phyloP scores from a whole-genome alignment of 2,888 invertebrate species.

The Cheilosia variabilis region DNA sequence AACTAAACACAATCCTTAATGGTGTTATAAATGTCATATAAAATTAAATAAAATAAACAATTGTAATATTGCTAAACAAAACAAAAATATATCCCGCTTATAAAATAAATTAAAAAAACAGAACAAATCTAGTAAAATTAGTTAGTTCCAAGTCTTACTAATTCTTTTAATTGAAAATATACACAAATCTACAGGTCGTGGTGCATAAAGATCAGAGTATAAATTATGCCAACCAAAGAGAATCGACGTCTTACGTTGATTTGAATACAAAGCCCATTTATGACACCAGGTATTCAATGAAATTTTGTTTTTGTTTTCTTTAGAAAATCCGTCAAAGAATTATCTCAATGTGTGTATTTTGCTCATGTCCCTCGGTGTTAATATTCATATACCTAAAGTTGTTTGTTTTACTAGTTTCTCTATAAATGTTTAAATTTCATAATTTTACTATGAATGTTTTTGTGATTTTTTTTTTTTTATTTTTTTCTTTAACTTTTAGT shows the following conservation, averaged over 20 bases:
- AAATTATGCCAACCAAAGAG: constrained; percentile 77
- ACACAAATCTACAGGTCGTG: constrained; percentile 80
- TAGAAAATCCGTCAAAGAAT: constrained; percentile 22
- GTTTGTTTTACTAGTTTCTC: constrained; percentile 10
- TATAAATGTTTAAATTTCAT: constrained; percentile 15
- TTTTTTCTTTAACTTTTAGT: no score
- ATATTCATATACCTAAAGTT: constrained; percentile 4
- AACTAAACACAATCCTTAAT: constrained; percentile 60
- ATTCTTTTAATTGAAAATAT: constrained; percentile 41
- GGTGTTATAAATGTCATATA: constrained; percentile 69
- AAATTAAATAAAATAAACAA: constrained; percentile 21
- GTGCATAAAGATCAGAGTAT: constrained; percentile 81
- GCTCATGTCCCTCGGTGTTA: constrained; percentile 57
- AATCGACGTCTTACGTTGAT: constrained; percentile 77
- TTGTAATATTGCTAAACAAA: constrained; percentile 27
- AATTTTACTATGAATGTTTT: constrained; percentile 7
- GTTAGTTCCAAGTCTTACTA: background rate
- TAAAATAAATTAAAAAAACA: constrained; percentile 18
- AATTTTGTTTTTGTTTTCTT: constrained; percentile 36
- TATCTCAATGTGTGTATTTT: constrained; percentile 65
- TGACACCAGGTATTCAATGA: constrained; percentile 78
- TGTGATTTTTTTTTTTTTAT: background rate
- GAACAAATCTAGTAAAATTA: constrained; percentile 26
- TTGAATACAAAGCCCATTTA: constrained; percentile 78
- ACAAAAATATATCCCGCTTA: constrained; percentile 36